phyloP scores from a whole-genome alignment of 1,140 invertebrate genomes.

The Sesamia nonagrioides region DNA sequence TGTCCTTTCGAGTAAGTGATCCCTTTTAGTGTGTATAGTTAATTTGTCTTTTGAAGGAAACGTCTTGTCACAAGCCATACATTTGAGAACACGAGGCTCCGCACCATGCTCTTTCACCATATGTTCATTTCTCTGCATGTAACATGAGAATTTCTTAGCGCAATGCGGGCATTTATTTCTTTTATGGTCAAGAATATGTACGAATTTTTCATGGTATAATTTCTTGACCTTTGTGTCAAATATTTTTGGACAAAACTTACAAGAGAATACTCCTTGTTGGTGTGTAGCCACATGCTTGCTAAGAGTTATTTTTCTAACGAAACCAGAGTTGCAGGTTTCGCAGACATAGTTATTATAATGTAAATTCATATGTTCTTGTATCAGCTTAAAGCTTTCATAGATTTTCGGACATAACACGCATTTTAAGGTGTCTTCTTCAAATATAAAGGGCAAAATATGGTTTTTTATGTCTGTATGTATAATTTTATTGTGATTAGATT shows the following conservation, averaged over 20 bases:
- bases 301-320: constrained; percentile 66
- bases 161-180: constrained; percentile 34
- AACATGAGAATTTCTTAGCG: constrained; percentile 11
- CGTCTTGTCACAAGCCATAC: constrained; percentile 13
- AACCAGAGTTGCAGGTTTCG: constrained; percentile 90
- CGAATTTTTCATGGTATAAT: constrained; percentile 58
- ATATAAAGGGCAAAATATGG: no score
- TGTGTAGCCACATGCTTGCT: constrained; percentile 47
- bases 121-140: constrained; percentile 13
- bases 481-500: no score
- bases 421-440: no score
- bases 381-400: constrained; percentile 46
- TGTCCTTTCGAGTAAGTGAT: constrained; percentile 42
- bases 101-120: constrained; percentile 13
- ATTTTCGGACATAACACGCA: no score
- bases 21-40: constrained; percentile 37
- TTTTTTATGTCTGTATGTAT: no score
- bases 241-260: constrained; percentile 57
- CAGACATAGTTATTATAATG: constrained; percentile 57
- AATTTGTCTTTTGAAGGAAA: constrained; percentile 19
- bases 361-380: constrained; percentile 77
- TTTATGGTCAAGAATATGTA: constrained; percentile 7
- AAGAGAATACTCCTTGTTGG: constrained; percentile 46
- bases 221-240: constrained; percentile 59
- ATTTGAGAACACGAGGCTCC: constrained; percentile 38